Evolutionary conservation across 2,888 invertebrate species (phyloP).

Genomic region (Machimus atricapillus): DNA sequence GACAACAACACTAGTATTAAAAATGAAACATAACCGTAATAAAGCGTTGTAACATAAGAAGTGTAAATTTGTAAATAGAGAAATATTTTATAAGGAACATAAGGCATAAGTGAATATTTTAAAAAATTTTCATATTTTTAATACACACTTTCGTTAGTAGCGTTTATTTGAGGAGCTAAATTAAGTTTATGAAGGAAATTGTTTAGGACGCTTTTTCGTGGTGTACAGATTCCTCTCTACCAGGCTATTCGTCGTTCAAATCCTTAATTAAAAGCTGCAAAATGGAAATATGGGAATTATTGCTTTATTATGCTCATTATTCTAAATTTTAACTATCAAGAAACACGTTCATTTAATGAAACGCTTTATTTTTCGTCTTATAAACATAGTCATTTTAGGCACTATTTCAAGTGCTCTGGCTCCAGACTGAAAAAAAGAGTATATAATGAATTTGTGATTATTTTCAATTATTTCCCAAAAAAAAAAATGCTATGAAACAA

Average conservation of each 20-base stretch:
- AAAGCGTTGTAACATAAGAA: slow-evolving; percentile 37
- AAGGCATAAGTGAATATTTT: slow-evolving; percentile 25
- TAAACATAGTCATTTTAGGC: background rate
- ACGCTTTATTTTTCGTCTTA: background rate
- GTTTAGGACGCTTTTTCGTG: background rate
- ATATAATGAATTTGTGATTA: background rate
- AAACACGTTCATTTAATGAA: background rate
- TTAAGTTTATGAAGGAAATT: background rate
- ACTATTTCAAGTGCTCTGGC: background rate
- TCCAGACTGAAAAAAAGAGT: background rate
- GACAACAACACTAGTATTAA: slow-evolving; percentile 38
- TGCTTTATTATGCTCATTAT: background rate
- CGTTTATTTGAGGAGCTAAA: background rate
- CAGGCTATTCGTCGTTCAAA: background rate
- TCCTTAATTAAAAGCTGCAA: background rate
- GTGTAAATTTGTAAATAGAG: slow-evolving; percentile 35
- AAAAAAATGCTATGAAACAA: background rate
- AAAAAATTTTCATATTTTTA: slow-evolving; percentile 16
- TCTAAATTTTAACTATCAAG: background rate
- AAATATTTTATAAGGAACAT: slow-evolving; percentile 41
- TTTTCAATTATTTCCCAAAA: background rate
- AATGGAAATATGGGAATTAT: background rate
- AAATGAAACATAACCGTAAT: slow-evolving; percentile 27
- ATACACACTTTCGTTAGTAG: background rate
- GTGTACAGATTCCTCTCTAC: slow-evolving; percentile 1